A percentile compares a stretch with the other conserved stretches of the same genome.
Conservation (phyloP, 2,797 vertebrate species). For the Cuculus canorus region DNA sequence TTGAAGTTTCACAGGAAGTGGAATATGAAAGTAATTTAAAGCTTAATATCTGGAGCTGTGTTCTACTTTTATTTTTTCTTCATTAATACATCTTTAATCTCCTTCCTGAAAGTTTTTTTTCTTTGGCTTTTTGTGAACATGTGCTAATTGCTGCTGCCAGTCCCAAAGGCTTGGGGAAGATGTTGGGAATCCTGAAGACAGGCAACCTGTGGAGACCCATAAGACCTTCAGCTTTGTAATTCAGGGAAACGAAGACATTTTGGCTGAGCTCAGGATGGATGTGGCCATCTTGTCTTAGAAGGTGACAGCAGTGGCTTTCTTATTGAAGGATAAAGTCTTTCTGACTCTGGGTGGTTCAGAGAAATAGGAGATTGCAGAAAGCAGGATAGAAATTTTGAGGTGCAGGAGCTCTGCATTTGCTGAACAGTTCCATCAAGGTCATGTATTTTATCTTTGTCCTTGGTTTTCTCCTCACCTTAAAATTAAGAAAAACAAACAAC, state of each 20-base stretch:
- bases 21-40: constrained; percentile 3
- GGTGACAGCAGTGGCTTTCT: not conserved
- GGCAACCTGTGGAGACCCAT: not conserved
- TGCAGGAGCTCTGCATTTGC: not conserved
- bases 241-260: not conserved
- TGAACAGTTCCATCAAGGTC: not conserved
- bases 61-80: not conserved
- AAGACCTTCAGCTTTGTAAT: not conserved
- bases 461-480: not conserved
- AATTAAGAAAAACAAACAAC: not conserved
- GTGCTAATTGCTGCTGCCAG: not conserved
- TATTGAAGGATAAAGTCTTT: not conserved
- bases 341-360: not conserved
- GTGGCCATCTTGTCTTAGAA: not conserved
- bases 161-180: not conserved
- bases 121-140: not conserved
- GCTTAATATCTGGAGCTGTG: not conserved
- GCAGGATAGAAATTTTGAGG: not conserved
- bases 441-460: not conserved
- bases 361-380: not conserved
- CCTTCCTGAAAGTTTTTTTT: constrained; percentile 28
- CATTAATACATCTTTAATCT: constrained; percentile 32
- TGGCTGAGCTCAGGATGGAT: not conserved
- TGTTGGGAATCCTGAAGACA: not conserved
- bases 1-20: not conserved